A percentile compares a stretch with the other conserved stretches of the same genome.
These are phyloP conservation scores for Vidua macroura DNA, from an alignment of 2,113 vertebrate species.

Conservation along the genomic window DNA sequence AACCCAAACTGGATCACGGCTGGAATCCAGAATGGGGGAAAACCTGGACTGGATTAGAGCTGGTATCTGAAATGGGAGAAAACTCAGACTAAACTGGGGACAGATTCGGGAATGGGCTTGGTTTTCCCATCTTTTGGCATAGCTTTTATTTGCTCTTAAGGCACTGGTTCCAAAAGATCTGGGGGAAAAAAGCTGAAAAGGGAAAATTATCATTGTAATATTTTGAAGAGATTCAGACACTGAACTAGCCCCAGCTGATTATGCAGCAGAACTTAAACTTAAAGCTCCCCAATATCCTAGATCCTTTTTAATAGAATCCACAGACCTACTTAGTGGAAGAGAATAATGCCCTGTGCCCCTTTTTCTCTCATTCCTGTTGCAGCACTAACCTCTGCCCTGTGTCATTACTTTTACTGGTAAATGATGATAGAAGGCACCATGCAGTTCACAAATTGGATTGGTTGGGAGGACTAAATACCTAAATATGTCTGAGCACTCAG, in stretches of 20 bases:
- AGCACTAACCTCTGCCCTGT: background rate
- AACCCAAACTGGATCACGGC: fast-evolving
- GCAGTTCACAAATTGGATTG: background rate
- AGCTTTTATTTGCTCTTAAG: background rate
- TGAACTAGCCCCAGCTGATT: constrained; percentile 2
- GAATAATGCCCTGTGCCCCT: constrained; percentile 18
- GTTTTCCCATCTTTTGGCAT: background rate
- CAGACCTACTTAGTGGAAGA: constrained; percentile 10
- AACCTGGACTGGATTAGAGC: fast-evolving
- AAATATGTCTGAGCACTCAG: constrained; percentile 22
- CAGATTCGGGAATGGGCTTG: background rate
- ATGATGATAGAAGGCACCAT: background rate
- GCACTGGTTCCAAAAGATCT: background rate
- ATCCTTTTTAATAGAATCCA: background rate
- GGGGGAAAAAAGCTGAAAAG: background rate
- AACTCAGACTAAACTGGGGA: fast-evolving
- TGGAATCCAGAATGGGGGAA: background rate
- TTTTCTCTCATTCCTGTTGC: background rate
- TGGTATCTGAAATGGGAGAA: background rate
- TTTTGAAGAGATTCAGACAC: background rate
- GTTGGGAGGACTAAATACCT: background rate
- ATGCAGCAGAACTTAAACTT: constrained; percentile 3
- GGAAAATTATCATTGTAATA: background rate
- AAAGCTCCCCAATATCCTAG: constrained; percentile 31
- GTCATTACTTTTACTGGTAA: background rate